phyloP scores from a whole-genome alignment of 1,140 invertebrate species.

The Marisa cornuarietis region DNA sequence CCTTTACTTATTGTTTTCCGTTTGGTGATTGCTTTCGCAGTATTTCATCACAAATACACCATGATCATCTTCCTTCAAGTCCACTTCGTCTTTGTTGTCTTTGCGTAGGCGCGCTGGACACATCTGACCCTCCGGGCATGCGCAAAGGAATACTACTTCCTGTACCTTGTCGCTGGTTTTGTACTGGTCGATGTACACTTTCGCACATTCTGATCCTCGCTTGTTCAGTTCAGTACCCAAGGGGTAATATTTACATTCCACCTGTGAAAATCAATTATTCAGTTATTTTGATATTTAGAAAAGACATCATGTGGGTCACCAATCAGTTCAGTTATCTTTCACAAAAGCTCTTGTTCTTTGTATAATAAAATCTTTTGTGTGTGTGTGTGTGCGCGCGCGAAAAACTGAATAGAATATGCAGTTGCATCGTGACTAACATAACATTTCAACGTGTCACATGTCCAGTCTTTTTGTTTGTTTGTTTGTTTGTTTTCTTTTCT shows the following conservation, averaged over 20 bases:
- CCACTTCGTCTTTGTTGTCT: slow-evolving; percentile 15
- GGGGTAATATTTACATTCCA: neutral
- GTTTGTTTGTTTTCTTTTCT: neutral
- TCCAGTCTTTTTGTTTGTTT: neutral
- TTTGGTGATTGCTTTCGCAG: slow-evolving; percentile 19
- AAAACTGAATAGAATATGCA: too few relatives aligned
- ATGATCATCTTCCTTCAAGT: slow-evolving; percentile 19
- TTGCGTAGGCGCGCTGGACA: slow-evolving; percentile 31
- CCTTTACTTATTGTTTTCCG: too few relatives aligned
- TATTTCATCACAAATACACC: slow-evolving; percentile 28
- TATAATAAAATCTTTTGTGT: too few relatives aligned
- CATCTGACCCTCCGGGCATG: slow-evolving; percentile 31
- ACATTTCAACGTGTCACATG: too few relatives aligned
- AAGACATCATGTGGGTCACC: neutral
- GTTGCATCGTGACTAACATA: too few relatives aligned
- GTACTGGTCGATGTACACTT: slow-evolving; percentile 27
- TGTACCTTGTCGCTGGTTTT: slow-evolving; percentile 29
- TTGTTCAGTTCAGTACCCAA: neutral
- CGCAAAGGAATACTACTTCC: slow-evolving; percentile 34
- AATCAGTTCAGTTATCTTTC: too few relatives aligned
- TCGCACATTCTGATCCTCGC: slow-evolving; percentile 23
- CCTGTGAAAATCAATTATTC: neutral
- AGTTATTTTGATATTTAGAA: neutral
- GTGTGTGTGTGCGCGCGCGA: too few relatives aligned
- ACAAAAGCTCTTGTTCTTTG: too few relatives aligned